phyloP scores from a whole-genome alignment of 2,797 vertebrate species.

The Mus minutoides region DNA sequence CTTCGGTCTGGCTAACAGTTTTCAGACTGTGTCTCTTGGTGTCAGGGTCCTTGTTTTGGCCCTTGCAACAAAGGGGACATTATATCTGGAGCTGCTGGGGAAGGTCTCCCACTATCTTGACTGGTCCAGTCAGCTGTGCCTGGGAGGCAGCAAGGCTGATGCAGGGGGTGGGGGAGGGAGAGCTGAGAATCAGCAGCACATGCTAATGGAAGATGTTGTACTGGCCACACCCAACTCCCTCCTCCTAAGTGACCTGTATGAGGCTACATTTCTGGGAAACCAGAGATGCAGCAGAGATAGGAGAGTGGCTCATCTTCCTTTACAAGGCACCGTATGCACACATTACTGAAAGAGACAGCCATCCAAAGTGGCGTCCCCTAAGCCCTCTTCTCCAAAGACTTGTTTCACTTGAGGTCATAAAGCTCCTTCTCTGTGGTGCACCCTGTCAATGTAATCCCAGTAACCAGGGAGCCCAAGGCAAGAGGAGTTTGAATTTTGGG shows the following conservation, averaged over 20 bases:
- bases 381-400: background rate
- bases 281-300: background rate
- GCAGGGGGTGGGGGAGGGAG: background rate
- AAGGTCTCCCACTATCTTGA: background rate
- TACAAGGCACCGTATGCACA: background rate
- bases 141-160: background rate
- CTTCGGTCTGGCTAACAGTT: background rate
- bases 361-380: background rate
- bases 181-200: background rate
- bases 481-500: background rate
- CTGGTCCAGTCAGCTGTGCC: background rate
- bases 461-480: background rate
- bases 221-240: background rate
- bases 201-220: background rate
- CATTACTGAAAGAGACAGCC: slow-evolving; percentile 39
- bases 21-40: background rate
- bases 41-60: background rate
- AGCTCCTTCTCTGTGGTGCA: background rate
- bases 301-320: background rate
- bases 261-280: slow-evolving; percentile 19
- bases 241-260: background rate
- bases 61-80: background rate
- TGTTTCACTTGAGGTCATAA: background rate
- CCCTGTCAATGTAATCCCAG: background rate
- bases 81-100: background rate